phyloP scores from a whole-genome alignment of 2,797 vertebrate species.

The Lycodopsis pacificus region DNA sequence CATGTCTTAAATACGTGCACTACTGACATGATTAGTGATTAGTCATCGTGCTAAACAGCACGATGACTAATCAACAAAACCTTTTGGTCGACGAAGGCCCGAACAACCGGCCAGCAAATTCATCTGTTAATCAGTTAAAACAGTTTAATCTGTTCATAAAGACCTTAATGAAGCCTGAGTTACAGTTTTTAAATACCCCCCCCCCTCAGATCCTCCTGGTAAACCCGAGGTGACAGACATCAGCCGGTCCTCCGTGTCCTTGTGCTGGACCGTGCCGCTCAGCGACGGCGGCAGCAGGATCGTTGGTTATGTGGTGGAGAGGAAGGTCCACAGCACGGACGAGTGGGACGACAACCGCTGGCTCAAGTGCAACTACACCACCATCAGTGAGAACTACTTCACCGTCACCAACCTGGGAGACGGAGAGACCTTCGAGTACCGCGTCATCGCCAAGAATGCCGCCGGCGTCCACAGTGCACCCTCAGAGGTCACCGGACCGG shows the following conservation, averaged over 20 bases:
- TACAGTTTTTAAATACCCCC: neutral
- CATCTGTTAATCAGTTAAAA: constrained; percentile 1
- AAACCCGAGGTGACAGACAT: constrained; percentile 96
- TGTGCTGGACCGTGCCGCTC: constrained; percentile 93
- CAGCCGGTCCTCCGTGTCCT: constrained; percentile 90
- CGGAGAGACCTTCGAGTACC: constrained; percentile 93
- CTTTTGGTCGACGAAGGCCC: neutral
- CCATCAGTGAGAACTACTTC: constrained; percentile 93
- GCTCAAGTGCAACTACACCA: constrained; percentile 99
- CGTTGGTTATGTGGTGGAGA: constrained; percentile 94
- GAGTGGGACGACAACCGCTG: constrained; percentile 93
- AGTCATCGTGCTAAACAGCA: too few species aligned
- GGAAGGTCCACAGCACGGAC: constrained; percentile 89
- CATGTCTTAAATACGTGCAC: neutral
- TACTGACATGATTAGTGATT: neutral
- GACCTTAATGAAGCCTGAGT: neutral
- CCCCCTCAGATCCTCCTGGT: constrained; percentile 90
- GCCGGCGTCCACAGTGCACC: constrained; percentile 94
- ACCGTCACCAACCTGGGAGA: constrained; percentile 92
- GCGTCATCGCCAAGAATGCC: constrained; percentile 93
- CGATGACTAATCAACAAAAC: neutral
- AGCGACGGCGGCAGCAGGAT: constrained; percentile 97
- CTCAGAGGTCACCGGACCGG: constrained; percentile 93
- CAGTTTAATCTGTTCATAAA: neutral
- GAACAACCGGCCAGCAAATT: neutral